phyloP scores from a whole-genome alignment of 2,797 vertebrate species.

The Peromyscus attwateri region DNA sequence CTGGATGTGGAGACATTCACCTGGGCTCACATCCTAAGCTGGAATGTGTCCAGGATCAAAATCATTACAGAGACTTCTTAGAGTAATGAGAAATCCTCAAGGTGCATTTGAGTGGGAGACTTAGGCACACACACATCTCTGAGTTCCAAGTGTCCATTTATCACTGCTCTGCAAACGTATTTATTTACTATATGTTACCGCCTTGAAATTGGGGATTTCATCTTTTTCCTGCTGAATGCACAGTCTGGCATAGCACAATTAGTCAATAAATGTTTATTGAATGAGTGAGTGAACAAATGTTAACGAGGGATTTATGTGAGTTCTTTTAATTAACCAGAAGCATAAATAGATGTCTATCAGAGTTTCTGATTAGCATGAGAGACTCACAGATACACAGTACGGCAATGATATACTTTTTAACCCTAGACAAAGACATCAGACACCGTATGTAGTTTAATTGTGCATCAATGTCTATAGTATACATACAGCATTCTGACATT shows the following conservation, averaged over 20 bases:
- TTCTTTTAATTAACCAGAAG: slow-evolving; percentile 67
- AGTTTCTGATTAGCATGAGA: slow-evolving; percentile 46
- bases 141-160: neutral
- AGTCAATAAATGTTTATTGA: slow-evolving; percentile 61
- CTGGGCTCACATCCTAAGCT: neutral
- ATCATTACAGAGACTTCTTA: slow-evolving; percentile 2
- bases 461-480: neutral
- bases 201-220: slow-evolving; percentile 33
- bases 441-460: neutral
- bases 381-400: neutral
- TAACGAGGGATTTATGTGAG: slow-evolving; percentile 50
- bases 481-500: neutral
- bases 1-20: neutral
- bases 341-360: slow-evolving; percentile 21
- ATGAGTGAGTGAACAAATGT: slow-evolving; percentile 55
- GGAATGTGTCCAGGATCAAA: slow-evolving; percentile 38
- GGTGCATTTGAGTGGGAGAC: neutral
- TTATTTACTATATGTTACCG: slow-evolving; percentile 32
- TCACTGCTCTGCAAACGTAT: neutral
- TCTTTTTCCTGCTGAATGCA: slow-evolving; percentile 59
- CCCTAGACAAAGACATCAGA: neutral
- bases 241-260: neutral
- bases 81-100: slow-evolving; percentile 38
- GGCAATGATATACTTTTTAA: slow-evolving; percentile 20
- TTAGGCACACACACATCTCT: neutral